Base-by-base conservation (phyloP, 2,888 invertebrate genomes). In the Drosophila setosimentum region DNA sequence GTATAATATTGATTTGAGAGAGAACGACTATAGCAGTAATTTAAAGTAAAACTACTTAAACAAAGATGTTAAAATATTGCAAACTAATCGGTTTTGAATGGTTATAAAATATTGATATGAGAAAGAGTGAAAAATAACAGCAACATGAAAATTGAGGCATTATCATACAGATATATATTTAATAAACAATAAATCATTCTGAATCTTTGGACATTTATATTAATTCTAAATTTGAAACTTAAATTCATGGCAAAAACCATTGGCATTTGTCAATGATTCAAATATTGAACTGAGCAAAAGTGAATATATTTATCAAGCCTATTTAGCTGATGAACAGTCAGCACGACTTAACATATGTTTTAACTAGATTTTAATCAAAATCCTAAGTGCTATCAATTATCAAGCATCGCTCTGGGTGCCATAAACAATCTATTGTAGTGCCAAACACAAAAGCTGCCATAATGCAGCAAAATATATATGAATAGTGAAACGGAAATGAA, bases 391-490 rank as follows among this genome's bases (percentile, higher is more conserved):
- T 32, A 49, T 64, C 1, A 51, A 60, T 60, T 60, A 55, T 48
- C 32, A 42, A 51, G 21, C 21, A 54, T 32, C 49, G 13, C 10
- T 29, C 24, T n/a, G 13, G 18, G 13, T 42, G 45, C 35, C 45
- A 29, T 18, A 33, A 32, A 24, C 27, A 53, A 66, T 29, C 21
- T n/a, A 33, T 21, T 27, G 6, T 8, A 60, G 49, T 42, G 59
- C 27, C 61, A 78, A 51, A 30, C 29, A 33, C 32, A 48, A 50
- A 50, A 49, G 69, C 40, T 55, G 49, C 30, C 53, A 61, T 62
- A 69, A 64, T 48, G 21, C 61, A 45, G 37, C 37, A 61, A 49
- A 62, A 30, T 78, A 50, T 54, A 58, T 51, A 29, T 37, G 6
- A 30, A 21, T 51, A 2, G 42, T 16, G 7, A 13, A n/a, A 45